A percentile compares a stretch with the other conserved stretches of the same genome.
These are phyloP conservation scores for Gandaritis pyraliata DNA, from an alignment of 2,888 invertebrate genomes.

Conservation along the genomic window DNA sequence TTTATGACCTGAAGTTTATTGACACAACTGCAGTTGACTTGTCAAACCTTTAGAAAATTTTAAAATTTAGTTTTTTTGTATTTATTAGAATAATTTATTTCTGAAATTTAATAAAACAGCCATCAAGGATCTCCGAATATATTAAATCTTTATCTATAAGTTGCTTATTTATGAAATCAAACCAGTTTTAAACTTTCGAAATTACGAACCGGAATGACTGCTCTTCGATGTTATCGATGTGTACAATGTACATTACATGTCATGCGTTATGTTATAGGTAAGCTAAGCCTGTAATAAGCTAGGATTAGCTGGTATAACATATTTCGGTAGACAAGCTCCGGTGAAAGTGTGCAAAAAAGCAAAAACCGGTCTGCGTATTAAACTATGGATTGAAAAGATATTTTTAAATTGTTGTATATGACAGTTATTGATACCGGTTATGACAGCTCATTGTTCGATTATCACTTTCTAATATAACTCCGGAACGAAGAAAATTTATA, in stretches of 20 bases:
- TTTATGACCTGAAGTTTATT: constrained; percentile 53
- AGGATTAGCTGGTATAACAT: constrained; percentile 13
- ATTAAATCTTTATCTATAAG: constrained; percentile 14
- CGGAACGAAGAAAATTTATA: too few relatives aligned
- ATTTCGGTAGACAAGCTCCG: constrained; percentile 22
- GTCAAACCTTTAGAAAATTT: not conserved
- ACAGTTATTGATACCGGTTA: constrained; percentile 28
- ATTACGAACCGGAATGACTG: constrained; percentile 37
- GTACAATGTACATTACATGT: constrained; percentile 19
- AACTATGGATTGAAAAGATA: constrained; percentile 27
- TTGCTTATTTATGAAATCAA: constrained; percentile 34
- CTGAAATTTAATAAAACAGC: not conserved
- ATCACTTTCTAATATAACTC: constrained; percentile 36
- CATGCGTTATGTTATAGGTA: constrained; percentile 14
- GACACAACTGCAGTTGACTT: constrained; percentile 39
- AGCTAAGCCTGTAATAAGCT: constrained; percentile 11
- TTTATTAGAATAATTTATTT: not conserved
- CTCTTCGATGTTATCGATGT: constrained; percentile 28
- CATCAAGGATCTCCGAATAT: constrained; percentile 25
- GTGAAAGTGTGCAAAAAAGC: constrained; percentile 39
- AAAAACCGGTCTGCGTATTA: constrained; percentile 30
- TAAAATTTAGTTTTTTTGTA: not conserved
- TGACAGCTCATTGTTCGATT: constrained; percentile 43
- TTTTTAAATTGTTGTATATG: constrained; percentile 26
- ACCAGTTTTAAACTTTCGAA: constrained; percentile 41